A percentile compares a stretch with the other conserved stretches of the same genome.
phyloP scores from a whole-genome alignment of 2,888 invertebrate genomes.

The Pachliopta kotzebuea region DNA sequence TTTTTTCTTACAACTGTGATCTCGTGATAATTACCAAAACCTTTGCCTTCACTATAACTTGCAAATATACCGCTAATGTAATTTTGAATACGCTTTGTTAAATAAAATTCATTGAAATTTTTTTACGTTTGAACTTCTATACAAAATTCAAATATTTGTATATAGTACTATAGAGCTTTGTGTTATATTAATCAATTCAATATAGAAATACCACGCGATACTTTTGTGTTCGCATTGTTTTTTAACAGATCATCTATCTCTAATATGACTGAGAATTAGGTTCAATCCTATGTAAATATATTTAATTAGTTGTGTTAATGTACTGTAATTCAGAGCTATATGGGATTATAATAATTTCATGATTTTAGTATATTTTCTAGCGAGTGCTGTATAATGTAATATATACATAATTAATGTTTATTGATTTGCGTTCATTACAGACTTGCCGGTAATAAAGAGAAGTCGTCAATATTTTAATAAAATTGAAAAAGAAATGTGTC shows the following conservation, averaged over 20 bases:
- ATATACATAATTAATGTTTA: not conserved
- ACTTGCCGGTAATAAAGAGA: not conserved
- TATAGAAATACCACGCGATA: conserved; percentile 17
- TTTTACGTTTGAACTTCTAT: not conserved
- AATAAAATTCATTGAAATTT: conserved; percentile 2
- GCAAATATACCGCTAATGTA: not conserved
- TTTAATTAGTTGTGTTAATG: conserved; percentile 49
- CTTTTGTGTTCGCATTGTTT: not conserved
- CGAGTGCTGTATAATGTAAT: not conserved
- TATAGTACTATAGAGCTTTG: conserved; percentile 28
- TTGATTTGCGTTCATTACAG: not conserved
- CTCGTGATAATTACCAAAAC: conserved; percentile 68
- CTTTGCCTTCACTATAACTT: conserved; percentile 35
- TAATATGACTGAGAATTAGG: conserved; percentile 76
- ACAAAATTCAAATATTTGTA: conserved; percentile 16
- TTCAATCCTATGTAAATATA: conserved; percentile 74
- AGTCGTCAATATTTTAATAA: not conserved
- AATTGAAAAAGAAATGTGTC: not conserved
- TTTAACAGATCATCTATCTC: conserved; percentile 45
- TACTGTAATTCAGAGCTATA: conserved; percentile 35
- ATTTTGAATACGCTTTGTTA: conserved; percentile 9
- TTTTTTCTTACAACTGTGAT: conserved; percentile 51
- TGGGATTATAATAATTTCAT: conserved; percentile 11
- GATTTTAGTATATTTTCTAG: not conserved
- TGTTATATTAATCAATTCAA: conserved; percentile 30